Base-by-base conservation (phyloP, 2,113 vertebrate genomes). In the Gobio gobio region DNA sequence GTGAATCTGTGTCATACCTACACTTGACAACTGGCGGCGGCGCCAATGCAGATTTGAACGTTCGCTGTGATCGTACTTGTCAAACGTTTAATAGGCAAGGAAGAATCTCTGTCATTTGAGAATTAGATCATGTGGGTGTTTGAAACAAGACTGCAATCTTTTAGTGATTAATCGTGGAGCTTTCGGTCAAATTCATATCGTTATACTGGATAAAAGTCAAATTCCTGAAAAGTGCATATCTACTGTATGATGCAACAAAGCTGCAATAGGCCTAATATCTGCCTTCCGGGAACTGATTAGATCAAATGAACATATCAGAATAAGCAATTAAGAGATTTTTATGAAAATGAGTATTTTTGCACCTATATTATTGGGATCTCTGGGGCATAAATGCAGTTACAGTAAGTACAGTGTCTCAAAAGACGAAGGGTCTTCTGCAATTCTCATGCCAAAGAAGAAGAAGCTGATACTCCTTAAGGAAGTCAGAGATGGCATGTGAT, bases 401-500 rank as follows among this genome's bases (percentile, higher is more conserved):
- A 9, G 54, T 54, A 51, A 7, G 49, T 20, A 8, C 16, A 56
- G 54, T 8, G 54, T 20, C 18, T 56, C 54, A 22, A 56, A 22
- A 20, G 10, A 49, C 22, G 10, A 73, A 24, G 70, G 47, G 13
- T 78, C 20, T 78, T 14, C 51, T 40, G 76, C 10, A n/a, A 13
- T 78, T 58, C 18, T 22, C 75, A 47, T 40, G 3, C 18, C 29
- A 14, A 47, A 47, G 7, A 74, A 24, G 6, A 10, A 72, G 43
- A 54, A 49, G 73, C 14, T 47, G 40, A 45, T 5, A 29, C 13
- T 45, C 14, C n/a, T 40, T 29, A 29, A 64, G 59, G 43, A 80
- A 64, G 59, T 80, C 40, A 0, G 33, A 59, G 51, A 72, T 59
- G 22, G 3, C 36, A 58, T 79, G 36, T 79, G 77, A 79, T 79